phyloP scores from a whole-genome alignment of 2,113 vertebrate species.

The Microcebus jonahi region DNA sequence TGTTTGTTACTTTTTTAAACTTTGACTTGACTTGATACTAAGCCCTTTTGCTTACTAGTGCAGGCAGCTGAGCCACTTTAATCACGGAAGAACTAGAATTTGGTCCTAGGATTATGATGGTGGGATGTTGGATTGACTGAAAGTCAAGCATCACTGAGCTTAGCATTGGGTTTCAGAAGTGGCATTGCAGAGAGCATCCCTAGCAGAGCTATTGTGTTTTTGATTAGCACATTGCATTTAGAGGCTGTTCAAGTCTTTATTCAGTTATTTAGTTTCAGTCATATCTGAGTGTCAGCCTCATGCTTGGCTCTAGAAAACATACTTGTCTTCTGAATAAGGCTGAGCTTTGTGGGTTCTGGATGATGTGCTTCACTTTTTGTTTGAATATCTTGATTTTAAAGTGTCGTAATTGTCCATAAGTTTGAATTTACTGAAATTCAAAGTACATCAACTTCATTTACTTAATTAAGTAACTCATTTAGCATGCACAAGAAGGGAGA shows the following conservation, averaged over 20 bases:
- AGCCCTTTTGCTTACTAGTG: neutral
- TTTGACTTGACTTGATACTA: neutral
- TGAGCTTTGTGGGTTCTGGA: neutral
- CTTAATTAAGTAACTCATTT: neutral
- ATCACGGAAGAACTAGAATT: neutral
- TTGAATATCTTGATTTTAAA: constrained; percentile 24
- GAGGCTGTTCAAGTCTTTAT: neutral
- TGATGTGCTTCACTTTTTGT: neutral
- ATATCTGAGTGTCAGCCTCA: neutral
- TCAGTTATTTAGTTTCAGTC: neutral
- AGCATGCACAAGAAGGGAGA: neutral
- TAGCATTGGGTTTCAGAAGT: neutral
- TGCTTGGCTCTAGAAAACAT: neutral
- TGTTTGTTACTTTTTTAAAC: neutral
- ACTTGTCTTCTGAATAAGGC: constrained; percentile 33
- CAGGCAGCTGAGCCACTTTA: neutral
- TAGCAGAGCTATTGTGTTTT: neutral
- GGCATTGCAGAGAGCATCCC: neutral
- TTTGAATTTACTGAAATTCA: neutral
- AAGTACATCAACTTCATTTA: neutral
- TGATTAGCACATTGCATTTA: neutral
- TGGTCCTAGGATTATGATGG: neutral
- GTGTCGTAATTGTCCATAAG: neutral
- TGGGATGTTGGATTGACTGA: neutral
- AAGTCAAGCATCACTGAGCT: neutral